A percentile compares a stretch with the other conserved stretches of the same genome.
phyloP scores from a whole-genome alignment of 2,113 vertebrate genomes.

The Calonectris borealis region DNA sequence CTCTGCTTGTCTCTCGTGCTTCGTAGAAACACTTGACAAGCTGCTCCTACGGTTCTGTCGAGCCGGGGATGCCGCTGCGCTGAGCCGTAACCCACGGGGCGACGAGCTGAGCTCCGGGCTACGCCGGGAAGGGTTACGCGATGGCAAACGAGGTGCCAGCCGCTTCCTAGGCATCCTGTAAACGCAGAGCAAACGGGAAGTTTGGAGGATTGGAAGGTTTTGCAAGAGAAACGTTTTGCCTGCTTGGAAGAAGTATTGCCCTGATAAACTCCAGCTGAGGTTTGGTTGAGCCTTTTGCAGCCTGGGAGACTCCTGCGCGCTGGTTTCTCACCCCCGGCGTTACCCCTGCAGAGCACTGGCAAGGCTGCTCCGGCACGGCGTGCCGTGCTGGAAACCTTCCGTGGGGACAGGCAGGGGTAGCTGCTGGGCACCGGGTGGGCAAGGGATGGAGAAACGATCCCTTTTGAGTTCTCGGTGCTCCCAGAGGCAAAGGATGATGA shows the following conservation, averaged over 20 bases:
- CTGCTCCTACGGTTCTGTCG: not conserved
- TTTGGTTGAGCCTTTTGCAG: not conserved
- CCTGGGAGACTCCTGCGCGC: not conserved
- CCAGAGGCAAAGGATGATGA: not conserved
- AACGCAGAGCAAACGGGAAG: not conserved
- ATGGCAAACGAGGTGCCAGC: not conserved
- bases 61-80: not conserved
- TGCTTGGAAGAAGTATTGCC: not conserved
- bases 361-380: not conserved
- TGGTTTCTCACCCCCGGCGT: not conserved
- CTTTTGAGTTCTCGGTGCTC: not conserved
- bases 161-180: not conserved
- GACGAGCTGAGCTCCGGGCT: not conserved
- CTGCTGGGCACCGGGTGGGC: fast-evolving
- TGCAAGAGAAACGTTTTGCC: not conserved
- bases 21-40: not conserved
- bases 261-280: not conserved
- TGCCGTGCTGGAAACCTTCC: not conserved
- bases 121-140: not conserved
- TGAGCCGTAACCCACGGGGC: not conserved
- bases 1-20: constrained; percentile 2
- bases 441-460: not conserved
- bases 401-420: not conserved
- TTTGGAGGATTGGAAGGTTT: not conserved
- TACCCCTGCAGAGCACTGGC: not conserved